A percentile compares a stretch with the other conserved stretches of the same genome.
Conservation (phyloP, 1,140 invertebrate species). For the Pentalonia nigronervosa region DNA sequence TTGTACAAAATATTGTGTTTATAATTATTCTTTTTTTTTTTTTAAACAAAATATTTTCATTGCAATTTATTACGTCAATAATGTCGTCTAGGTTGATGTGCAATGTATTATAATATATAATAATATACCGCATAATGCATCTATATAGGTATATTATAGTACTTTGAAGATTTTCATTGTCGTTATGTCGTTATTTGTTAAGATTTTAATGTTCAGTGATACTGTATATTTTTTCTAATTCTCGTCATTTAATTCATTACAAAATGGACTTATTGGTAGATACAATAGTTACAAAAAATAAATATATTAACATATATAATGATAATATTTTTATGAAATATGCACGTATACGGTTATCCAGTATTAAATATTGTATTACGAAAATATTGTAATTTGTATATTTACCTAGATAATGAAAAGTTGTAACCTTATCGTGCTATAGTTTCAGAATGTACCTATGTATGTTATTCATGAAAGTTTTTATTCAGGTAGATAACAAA, state of each 20-base stretch:
- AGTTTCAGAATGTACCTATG: not conserved
- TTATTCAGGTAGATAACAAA: not conserved
- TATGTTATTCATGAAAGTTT: conserved; percentile 13
- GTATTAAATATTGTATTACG: not conserved
- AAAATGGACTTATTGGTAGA: not conserved
- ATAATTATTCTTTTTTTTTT: too few relatives aligned
- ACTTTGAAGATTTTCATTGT: not conserved
- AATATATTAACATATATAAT: not conserved
- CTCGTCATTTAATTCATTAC: not conserved
- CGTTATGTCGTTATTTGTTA: not conserved
- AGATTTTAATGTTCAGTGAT: not conserved
- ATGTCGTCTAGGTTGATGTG: too few relatives aligned
- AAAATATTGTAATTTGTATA: too few relatives aligned
- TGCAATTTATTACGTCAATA: not conserved
- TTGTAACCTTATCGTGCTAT: not conserved
- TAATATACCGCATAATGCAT: not conserved
- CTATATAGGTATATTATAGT: too few relatives aligned
- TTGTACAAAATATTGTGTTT: not conserved
- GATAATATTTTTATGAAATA: not conserved
- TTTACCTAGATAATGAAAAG: not conserved
- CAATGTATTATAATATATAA: not conserved
- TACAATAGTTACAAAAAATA: not conserved
- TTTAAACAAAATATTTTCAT: not conserved
- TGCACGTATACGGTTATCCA: not conserved
- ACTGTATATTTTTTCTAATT: not conserved